Evolutionary conservation across 2,797 vertebrate species (phyloP), one percentile per base, ranked within the genome.

Genomic region (Eupleurogrammus muticus): DNA sequence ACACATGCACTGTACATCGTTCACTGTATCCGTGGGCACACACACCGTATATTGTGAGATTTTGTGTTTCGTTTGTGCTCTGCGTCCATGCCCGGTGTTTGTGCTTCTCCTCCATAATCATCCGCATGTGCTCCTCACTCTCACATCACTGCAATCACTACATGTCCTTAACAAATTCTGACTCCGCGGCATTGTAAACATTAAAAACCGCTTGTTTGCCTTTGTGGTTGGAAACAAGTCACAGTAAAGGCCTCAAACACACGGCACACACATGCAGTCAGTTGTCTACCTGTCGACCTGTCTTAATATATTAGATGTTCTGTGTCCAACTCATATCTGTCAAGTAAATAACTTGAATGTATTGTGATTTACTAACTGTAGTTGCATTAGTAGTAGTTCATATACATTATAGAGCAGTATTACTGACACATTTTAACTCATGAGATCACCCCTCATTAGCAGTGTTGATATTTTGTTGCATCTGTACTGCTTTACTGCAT

Each of bases 401-500:
- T 49, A 36, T 16, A 50, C 17, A 63, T 38, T n/a, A 51, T 59
- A 46, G 32, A 73, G 42, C 35, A 23, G 81, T 19, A 57, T 54
- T 46, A 55, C 38, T 46, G 36, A 69, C 62, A 61, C 1, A n/a
- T 13, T 75, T 44, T 75, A 67, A 34, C 51, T 76, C 81, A 86
- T 81, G 20, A 72, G 38, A 46, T 69, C 88, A 87, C 81, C 68
- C 66, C 20, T 81, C 85, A 84, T 87, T 71, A 83, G 85, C 73
- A 73, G 58, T 91, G 90, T 90, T 86, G 65, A 80, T 79, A 83
- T 90, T 87, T 87, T 84, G 79, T 80, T 90, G 82, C 87, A 77
- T 87, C 77, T 86, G 85, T 91, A 74, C 76, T 79, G 87, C 90
- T 89, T 86, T 79, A 81, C 56, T 87, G 92, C 92, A 94, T 93